Evolutionary conservation across 2,888 invertebrate genomes (phyloP).

Genomic region (Drosophila nr. medialis): DNA sequence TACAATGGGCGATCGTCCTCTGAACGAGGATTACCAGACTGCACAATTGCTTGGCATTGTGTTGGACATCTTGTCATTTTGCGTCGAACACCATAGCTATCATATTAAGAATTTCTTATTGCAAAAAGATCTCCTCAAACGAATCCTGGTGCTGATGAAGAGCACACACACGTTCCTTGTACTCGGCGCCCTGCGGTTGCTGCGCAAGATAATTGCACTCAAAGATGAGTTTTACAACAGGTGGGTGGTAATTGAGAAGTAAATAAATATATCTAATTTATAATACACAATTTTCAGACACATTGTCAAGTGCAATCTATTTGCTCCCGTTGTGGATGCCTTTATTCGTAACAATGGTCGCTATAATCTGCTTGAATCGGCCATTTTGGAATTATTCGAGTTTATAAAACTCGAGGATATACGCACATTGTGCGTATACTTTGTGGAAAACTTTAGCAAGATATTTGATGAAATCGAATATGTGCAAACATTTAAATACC

Average conservation of each 20-base stretch:
- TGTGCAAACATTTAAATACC: constrained; percentile 98
- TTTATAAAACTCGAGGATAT: constrained; percentile 98
- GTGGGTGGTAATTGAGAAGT: constrained; percentile 62
- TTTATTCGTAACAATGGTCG: constrained; percentile 98
- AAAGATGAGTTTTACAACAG: constrained; percentile 99
- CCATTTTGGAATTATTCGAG: constrained; percentile 99
- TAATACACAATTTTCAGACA: constrained; percentile 86
- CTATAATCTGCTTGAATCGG: constrained; percentile 99
- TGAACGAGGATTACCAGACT: constrained; percentile 97
- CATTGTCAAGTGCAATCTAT: constrained; percentile 96
- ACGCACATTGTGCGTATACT: constrained; percentile 95
- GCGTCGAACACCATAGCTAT: constrained; percentile 99
- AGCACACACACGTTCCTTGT: constrained; percentile 99
- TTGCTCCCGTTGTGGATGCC: constrained; percentile 98
- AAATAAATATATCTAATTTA: background rate
- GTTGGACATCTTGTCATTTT: constrained; percentile 97
- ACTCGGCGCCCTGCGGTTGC: constrained; percentile 97
- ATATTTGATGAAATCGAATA: constrained; percentile 97
- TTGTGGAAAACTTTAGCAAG: constrained; percentile 98
- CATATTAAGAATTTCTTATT: constrained; percentile 99
- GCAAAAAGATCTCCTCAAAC: constrained; percentile 97
- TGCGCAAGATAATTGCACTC: constrained; percentile 97
- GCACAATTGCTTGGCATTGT: constrained; percentile 98
- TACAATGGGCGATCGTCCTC: constrained; percentile 94
- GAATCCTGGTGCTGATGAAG: constrained; percentile 98